Conservation (phyloP, 2,888 invertebrate genomes). For the Eupelmus urozonus region DNA sequence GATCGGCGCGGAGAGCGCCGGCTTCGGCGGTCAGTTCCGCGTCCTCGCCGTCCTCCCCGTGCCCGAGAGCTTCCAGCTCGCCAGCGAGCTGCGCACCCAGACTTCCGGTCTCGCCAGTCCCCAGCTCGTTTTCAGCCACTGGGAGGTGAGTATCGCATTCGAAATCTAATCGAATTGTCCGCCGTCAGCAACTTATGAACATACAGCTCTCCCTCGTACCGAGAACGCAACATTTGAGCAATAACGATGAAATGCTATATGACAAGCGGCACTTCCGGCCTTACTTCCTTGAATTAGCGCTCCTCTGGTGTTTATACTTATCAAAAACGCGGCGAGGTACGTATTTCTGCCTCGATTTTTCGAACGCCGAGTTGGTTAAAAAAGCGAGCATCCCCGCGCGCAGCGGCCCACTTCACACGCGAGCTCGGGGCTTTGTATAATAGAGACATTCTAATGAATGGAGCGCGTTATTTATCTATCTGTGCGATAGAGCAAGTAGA, state of each 20-base stretch:
- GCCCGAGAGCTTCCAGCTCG: slow-evolving; percentile 97
- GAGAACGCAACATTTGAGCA: slow-evolving; percentile 17
- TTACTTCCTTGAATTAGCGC: too few species aligned
- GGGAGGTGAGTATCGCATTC: slow-evolving; percentile 95
- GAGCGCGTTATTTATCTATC: too few species aligned
- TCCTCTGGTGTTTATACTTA: too few species aligned
- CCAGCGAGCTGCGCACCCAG: slow-evolving; percentile 94
- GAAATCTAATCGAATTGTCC: not conserved
- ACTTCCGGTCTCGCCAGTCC: slow-evolving; percentile 98
- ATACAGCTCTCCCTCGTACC: not conserved
- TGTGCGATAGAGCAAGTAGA: too few species aligned
- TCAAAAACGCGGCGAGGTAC: too few species aligned
- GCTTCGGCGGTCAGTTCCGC: slow-evolving; percentile 91
- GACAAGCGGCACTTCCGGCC: not conserved
- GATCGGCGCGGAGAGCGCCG: slow-evolving; percentile 92
- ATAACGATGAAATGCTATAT: slow-evolving; percentile 8
- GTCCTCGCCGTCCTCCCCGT: slow-evolving; percentile 95
- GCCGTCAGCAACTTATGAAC: too few species aligned
- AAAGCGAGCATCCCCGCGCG: too few species aligned
- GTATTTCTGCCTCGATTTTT: too few species aligned
- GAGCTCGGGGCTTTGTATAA: too few species aligned
- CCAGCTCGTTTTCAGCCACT: slow-evolving; percentile 97
- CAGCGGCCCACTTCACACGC: too few species aligned
- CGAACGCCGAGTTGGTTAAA: too few species aligned
- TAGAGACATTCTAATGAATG: too few species aligned